These are phyloP conservation scores for Leptinotarsa undecemlineata DNA, from an alignment of 1,140 invertebrate species.

Conservation along the genomic window DNA sequence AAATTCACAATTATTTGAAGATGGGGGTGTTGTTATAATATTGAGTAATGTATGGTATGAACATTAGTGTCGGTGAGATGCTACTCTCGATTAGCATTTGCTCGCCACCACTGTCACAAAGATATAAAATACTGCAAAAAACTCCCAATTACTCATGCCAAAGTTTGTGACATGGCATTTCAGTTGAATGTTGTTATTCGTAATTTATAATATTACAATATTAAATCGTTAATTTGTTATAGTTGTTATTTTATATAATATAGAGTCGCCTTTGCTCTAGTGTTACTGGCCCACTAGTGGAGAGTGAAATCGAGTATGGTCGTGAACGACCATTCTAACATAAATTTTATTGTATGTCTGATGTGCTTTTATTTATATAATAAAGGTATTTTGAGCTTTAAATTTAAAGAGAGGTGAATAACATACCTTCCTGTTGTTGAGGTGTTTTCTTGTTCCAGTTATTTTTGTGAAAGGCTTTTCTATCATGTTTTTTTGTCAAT, in stretches of 20 bases:
- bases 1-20: slow-evolving; percentile 6
- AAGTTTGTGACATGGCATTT: slow-evolving; percentile 50
- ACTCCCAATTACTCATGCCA: slow-evolving; percentile 49
- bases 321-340: slow-evolving; percentile 38
- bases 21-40: slow-evolving; percentile 44
- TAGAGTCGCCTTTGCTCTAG: slow-evolving; percentile 33
- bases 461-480: slow-evolving; percentile 51
- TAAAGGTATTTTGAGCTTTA: slow-evolving; percentile 53
- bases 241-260: slow-evolving; percentile 53
- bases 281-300: slow-evolving; percentile 26
- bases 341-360: slow-evolving; percentile 47
- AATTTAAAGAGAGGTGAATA: slow-evolving; percentile 53
- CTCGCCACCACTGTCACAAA: slow-evolving; percentile 33
- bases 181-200: slow-evolving; percentile 55
- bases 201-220: slow-evolving; percentile 49
- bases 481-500: slow-evolving; percentile 40
- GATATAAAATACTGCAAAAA: slow-evolving; percentile 34
- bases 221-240: slow-evolving; percentile 54
- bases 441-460: slow-evolving; percentile 50
- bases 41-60: slow-evolving; percentile 28
- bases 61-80: slow-evolving; percentile 38
- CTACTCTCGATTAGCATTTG: slow-evolving; percentile 30
- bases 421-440: slow-evolving; percentile 47
- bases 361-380: slow-evolving; percentile 54
- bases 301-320: slow-evolving; percentile 35